A percentile compares a stretch with the other conserved stretches of the same genome.
Evolutionary conservation across 2,888 invertebrate genomes (phyloP).

Genomic region (Eulithis testata): DNA sequence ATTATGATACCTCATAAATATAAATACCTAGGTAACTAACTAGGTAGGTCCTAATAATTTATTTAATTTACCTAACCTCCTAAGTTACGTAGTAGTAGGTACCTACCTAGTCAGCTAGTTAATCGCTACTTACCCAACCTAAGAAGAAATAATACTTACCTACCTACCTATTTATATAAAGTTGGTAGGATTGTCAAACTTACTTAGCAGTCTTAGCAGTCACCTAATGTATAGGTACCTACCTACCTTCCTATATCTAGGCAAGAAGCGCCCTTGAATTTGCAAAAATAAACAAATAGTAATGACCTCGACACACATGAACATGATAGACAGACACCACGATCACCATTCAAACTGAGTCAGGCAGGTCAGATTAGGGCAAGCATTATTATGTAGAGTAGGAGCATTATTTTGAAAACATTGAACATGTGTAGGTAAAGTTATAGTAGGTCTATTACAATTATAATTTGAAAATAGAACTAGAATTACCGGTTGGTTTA

Average conservation of each 20-base stretch:
- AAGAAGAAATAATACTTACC: no score
- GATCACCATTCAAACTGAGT: slow-evolving; percentile 68
- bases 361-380: slow-evolving; percentile 81
- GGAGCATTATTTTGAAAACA: slow-evolving; percentile 2
- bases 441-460: no score
- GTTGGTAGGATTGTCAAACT: not conserved
- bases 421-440: not conserved
- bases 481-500: slow-evolving; percentile 75
- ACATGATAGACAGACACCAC: slow-evolving; percentile 67
- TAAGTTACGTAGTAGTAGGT: no score
- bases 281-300: slow-evolving; percentile 76
- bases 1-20: no score
- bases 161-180: no score
- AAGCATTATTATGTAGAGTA: slow-evolving; percentile 69
- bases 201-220: no score
- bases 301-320: slow-evolving; percentile 77
- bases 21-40: no score
- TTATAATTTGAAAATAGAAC: slow-evolving; percentile 59
- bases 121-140: no score
- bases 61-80: no score
- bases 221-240: no score
- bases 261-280: slow-evolving; percentile 71
- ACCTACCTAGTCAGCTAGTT: no score
- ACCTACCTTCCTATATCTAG: not conserved
- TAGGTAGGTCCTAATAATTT: no score